Evolutionary conservation across 2,113 vertebrate species (phyloP).

Genomic region (Pimephales promelas): DNA sequence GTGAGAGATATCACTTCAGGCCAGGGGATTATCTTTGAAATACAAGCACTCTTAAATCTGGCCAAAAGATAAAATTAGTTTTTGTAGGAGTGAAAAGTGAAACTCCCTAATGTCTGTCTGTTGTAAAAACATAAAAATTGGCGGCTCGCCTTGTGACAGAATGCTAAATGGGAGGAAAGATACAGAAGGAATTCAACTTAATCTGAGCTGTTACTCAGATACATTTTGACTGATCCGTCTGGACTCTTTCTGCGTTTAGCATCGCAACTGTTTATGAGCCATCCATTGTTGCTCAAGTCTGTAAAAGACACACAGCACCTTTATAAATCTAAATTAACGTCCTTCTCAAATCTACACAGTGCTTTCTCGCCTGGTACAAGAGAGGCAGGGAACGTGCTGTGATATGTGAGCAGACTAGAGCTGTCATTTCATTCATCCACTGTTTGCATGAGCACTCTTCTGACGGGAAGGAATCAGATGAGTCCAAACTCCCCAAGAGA

Average conservation of each 20-base stretch:
- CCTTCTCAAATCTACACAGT: background rate
- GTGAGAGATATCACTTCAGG: background rate
- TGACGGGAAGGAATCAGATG: slow-evolving; percentile 4
- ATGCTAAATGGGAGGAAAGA: slow-evolving; percentile 29
- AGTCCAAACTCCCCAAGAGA: slow-evolving; percentile 12
- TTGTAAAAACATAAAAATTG: slow-evolving; percentile 39
- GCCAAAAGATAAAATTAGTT: slow-evolving; percentile 33
- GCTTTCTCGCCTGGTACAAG: slow-evolving; percentile 2
- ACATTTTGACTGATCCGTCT: slow-evolving; percentile 32
- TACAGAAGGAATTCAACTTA: slow-evolving; percentile 26
- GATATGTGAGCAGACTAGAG: slow-evolving; percentile 1
- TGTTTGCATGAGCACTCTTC: background rate
- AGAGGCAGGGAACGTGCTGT: background rate
- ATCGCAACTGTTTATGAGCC: background rate
- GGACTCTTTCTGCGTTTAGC: background rate
- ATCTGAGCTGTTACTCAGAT: slow-evolving; percentile 23
- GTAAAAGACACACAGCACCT: background rate
- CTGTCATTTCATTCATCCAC: slow-evolving; percentile 16
- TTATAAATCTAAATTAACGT: slow-evolving; percentile 3
- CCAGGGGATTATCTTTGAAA: slow-evolving; percentile 14
- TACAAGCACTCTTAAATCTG: background rate
- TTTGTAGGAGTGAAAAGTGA: slow-evolving; percentile 35
- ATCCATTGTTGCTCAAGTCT: background rate
- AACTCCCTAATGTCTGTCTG: slow-evolving; percentile 7
- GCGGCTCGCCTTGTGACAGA: background rate